phyloP scores from a whole-genome alignment of 2,113 vertebrate genomes.

The Stegostoma tigrinum region DNA sequence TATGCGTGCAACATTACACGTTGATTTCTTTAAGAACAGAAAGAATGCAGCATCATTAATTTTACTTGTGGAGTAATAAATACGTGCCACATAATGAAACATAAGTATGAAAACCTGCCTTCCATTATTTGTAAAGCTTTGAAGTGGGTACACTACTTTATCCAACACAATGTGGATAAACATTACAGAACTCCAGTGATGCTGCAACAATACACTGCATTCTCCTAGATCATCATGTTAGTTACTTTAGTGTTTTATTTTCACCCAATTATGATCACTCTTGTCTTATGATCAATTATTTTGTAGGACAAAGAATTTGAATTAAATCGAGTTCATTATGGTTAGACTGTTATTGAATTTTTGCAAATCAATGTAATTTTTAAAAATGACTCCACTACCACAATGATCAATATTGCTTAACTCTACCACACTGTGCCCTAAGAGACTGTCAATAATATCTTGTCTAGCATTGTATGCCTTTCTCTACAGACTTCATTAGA shows the following conservation, averaged over 20 bases:
- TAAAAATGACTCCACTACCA: conserved; percentile 35
- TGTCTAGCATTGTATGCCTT: conserved; percentile 18
- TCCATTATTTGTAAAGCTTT: neutral
- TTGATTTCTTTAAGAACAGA: neutral
- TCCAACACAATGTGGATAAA: neutral
- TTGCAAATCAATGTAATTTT: conserved; percentile 33
- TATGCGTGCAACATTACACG: neutral
- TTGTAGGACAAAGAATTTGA: neutral
- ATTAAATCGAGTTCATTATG: conserved; percentile 36
- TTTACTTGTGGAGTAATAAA: neutral
- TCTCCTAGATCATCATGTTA: conserved; percentile 1
- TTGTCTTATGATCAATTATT: conserved; percentile 16
- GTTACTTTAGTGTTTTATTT: conserved; percentile 11
- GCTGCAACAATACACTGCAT: neutral
- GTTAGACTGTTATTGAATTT: conserved; percentile 27
- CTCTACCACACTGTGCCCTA: conserved; percentile 29
- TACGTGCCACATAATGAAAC: neutral
- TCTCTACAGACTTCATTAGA: conserved; percentile 30
- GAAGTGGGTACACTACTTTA: neutral
- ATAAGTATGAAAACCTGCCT: neutral
- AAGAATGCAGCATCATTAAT: neutral
- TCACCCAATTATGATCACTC: conserved; percentile 27
- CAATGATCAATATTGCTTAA: conserved; percentile 34
- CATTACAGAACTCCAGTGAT: conserved; percentile 10
- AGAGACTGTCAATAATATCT: conserved; percentile 30